Evolutionary conservation across 2,797 vertebrate genomes (phyloP).

Genomic region (Sphenodon punctatus): DNA sequence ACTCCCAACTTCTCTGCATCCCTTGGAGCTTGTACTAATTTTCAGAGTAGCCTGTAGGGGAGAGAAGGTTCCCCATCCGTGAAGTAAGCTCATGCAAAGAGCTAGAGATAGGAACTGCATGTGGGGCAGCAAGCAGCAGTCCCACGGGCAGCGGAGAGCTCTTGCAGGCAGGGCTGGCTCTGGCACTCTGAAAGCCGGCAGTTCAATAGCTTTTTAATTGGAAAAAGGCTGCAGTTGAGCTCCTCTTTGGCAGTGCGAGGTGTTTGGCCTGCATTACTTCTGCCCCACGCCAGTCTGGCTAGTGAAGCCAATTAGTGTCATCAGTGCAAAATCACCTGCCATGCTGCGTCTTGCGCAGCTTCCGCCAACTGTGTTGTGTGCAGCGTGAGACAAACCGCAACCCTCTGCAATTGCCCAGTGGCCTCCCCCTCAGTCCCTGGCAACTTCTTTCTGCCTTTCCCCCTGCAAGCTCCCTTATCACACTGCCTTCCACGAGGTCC

Average conservation of each 20-base stretch:
- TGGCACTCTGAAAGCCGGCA: background rate
- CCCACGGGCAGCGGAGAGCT: fast-evolving
- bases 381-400: slow-evolving; percentile 21
- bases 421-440: slow-evolving; percentile 6
- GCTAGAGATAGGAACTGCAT: too few species aligned
- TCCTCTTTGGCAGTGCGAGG: background rate
- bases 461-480: slow-evolving; percentile 24
- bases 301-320: slow-evolving; percentile 38
- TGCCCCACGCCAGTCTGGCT: slow-evolving; percentile 18
- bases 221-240: background rate
- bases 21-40: too few species aligned
- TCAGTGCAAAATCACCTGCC: slow-evolving; percentile 14
- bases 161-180: background rate
- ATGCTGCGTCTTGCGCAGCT: slow-evolving; percentile 11
- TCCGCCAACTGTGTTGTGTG: slow-evolving; percentile 15
- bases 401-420: slow-evolving; percentile 19
- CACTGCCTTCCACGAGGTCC: slow-evolving; percentile 24
- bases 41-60: too few species aligned
- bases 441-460: slow-evolving; percentile 17
- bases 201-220: slow-evolving; percentile 4
- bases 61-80: too few species aligned
- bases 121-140: too few species aligned
- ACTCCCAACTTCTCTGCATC: too few species aligned
- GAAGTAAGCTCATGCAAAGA: too few species aligned
- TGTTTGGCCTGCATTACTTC: background rate